Evolutionary conservation across 1,140 invertebrate species (phyloP).

Genomic region (Magallana gigas): DNA sequence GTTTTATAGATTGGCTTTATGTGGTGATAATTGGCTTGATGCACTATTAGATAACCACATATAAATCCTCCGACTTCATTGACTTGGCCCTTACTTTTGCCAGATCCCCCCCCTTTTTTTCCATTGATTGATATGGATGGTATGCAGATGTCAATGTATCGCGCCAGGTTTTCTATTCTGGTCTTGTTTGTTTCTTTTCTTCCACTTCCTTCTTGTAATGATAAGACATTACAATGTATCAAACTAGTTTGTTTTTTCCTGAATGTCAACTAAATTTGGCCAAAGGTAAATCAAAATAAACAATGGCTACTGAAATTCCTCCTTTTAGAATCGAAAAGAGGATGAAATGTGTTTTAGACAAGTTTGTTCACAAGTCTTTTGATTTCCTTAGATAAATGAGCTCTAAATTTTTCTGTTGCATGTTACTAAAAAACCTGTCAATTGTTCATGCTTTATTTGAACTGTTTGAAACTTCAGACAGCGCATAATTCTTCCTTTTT

Average conservation of each 20-base stretch:
- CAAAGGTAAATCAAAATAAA: constrained; percentile 1
- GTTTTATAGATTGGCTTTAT: constrained; percentile 22
- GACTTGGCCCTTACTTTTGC: constrained; percentile 11
- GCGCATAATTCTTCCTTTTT: too few species aligned
- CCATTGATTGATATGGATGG: not conserved
- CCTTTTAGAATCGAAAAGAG: not conserved
- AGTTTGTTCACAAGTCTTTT: not conserved
- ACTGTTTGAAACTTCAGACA: too few species aligned
- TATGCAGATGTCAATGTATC: not conserved
- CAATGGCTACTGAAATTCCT: not conserved
- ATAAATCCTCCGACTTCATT: not conserved
- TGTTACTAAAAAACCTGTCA: too few species aligned
- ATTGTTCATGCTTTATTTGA: too few species aligned
- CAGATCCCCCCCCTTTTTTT: not conserved
- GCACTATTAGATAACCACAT: not conserved
- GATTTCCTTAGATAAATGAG: not conserved
- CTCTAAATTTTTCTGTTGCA: not conserved
- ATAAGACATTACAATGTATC: constrained; percentile 1
- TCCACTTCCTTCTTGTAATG: not conserved
- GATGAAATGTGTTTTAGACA: not conserved
- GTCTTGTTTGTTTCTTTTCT: constrained; percentile 22
- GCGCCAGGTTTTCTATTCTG: not conserved
- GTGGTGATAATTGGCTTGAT: constrained; percentile 16
- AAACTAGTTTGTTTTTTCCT: constrained; percentile 34
- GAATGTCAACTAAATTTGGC: constrained; percentile 14